Conservation (phyloP, 2,888 invertebrate genomes). For the Harpagoxenus sublaevis region DNA sequence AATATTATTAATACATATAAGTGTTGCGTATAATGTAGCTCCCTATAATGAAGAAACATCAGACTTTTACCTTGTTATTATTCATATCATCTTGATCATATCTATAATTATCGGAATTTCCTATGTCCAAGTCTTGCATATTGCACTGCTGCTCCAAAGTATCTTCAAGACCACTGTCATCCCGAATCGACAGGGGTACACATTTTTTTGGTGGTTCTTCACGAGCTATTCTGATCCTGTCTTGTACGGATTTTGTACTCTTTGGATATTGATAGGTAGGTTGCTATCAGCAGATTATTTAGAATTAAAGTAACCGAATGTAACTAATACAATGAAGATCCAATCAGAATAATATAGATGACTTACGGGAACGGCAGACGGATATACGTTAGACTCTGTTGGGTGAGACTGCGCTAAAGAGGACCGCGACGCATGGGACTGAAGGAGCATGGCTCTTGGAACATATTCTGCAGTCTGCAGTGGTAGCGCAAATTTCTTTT, state of each 20-base stretch:
- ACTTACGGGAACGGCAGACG: slow-evolving; percentile 13
- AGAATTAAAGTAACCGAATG: slow-evolving; percentile 17
- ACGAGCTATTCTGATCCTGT: slow-evolving; percentile 79
- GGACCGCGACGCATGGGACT: not conserved
- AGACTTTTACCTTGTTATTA: not conserved
- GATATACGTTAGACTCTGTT: not conserved
- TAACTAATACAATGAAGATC: not conserved
- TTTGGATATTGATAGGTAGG: slow-evolving; percentile 33
- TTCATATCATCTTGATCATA: slow-evolving; percentile 61
- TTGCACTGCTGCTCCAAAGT: slow-evolving; percentile 67
- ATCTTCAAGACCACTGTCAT: slow-evolving; percentile 57
- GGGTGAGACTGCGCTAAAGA: not conserved
- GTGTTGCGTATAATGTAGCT: not conserved
- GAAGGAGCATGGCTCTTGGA: slow-evolving; percentile 70
- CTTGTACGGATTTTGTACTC: slow-evolving; percentile 76
- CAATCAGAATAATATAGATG: not conserved
- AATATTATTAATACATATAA: not conserved
- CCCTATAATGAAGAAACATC: slow-evolving; percentile 5
- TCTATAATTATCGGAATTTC: slow-evolving; percentile 56
- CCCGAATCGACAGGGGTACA: slow-evolving; percentile 58
- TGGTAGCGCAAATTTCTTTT: slow-evolving; percentile 78
- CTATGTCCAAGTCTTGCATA: slow-evolving; percentile 62
- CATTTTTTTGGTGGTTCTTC: slow-evolving; percentile 41
- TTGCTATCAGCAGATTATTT: slow-evolving; percentile 20
- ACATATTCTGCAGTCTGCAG: slow-evolving; percentile 82